Evolutionary conservation across 2,888 invertebrate species (phyloP).

Genomic region (Melinaea menophilus): DNA sequence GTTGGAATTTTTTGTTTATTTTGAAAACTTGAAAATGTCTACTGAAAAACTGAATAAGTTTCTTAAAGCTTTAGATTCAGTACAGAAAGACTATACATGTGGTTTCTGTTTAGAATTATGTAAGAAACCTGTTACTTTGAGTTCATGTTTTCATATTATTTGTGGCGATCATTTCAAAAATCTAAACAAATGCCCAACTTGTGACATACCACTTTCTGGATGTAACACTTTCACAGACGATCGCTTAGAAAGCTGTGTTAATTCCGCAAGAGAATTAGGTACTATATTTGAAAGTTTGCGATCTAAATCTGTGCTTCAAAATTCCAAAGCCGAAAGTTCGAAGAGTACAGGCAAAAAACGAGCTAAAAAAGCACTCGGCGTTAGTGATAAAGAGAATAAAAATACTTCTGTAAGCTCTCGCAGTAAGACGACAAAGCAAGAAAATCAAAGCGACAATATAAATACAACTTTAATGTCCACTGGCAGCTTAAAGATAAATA

Average conservation of each 20-base stretch:
- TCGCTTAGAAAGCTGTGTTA: conserved; percentile 45
- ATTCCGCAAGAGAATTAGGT: conserved; percentile 48
- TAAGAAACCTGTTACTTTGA: conserved; percentile 60
- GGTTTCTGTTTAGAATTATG: conserved; percentile 56
- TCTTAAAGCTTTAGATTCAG: conserved; percentile 54
- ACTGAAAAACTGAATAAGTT: conserved; percentile 46
- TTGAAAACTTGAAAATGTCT: conserved; percentile 39
- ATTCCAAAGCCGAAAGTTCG: conserved; percentile 25
- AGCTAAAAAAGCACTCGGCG: conserved; percentile 14
- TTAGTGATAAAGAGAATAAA: conserved; percentile 29
- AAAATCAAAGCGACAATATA: conserved; percentile 32
- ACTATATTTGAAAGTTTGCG: conserved; percentile 45
- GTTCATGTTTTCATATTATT: conserved; percentile 64
- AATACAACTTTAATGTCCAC: conserved; percentile 40
- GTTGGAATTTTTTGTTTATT: not conserved
- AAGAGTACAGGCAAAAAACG: conserved; percentile 29
- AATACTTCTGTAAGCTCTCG: conserved; percentile 5
- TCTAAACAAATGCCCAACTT: conserved; percentile 54
- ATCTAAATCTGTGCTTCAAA: conserved; percentile 29
- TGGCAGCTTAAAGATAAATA: conserved; percentile 42
- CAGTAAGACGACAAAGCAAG: conserved; percentile 19
- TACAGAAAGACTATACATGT: conserved; percentile 58
- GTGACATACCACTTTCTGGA: conserved; percentile 47
- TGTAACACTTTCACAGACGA: conserved; percentile 48
- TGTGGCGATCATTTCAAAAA: conserved; percentile 55